These are phyloP conservation scores for Frankliniella intonsa DNA, from an alignment of 2,888 invertebrate species.

Conservation along the genomic window DNA sequence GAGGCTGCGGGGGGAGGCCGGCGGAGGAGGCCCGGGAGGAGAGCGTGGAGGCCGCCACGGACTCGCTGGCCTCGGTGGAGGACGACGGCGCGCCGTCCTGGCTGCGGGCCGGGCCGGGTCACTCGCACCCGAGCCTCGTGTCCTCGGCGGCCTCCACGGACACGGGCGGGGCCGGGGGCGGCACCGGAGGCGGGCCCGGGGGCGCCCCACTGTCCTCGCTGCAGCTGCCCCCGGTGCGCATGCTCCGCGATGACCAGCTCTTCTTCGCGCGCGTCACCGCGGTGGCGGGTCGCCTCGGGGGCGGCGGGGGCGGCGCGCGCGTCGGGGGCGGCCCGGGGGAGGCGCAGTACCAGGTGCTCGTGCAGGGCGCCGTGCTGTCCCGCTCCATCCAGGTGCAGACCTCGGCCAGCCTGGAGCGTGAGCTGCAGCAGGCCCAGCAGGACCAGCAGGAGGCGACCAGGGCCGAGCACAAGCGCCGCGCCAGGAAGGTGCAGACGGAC, in stretches of 20 bases:
- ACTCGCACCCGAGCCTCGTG: neutral
- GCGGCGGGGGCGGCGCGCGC: neutral
- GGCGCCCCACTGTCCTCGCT: neutral
- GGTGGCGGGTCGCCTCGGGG: neutral
- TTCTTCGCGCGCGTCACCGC: constrained; percentile 1
- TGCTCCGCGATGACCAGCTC: constrained; percentile 10
- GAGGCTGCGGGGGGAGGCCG: neutral
- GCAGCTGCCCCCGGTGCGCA: constrained; percentile 10
- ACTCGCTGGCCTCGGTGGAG: neutral
- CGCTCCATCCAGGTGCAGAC: constrained; percentile 17
- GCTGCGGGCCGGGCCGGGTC: neutral
- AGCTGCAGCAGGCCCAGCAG: neutral
- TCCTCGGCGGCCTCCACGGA: neutral
- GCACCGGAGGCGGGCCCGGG: neutral
- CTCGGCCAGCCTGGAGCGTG: neutral
- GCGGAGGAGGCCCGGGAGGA: neutral
- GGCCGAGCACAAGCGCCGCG: neutral
- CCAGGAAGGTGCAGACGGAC: constrained; percentile 11
- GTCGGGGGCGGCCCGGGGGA: neutral
- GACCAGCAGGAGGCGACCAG: neutral
- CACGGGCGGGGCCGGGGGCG: neutral
- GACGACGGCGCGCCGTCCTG: neutral
- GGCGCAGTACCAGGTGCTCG: constrained; percentile 20
- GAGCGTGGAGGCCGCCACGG: neutral
- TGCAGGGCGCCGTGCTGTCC: constrained; percentile 11